These are phyloP conservation scores for Hypsopygia costalis DNA, from an alignment of 2,888 invertebrate genomes.

Conservation along the genomic window DNA sequence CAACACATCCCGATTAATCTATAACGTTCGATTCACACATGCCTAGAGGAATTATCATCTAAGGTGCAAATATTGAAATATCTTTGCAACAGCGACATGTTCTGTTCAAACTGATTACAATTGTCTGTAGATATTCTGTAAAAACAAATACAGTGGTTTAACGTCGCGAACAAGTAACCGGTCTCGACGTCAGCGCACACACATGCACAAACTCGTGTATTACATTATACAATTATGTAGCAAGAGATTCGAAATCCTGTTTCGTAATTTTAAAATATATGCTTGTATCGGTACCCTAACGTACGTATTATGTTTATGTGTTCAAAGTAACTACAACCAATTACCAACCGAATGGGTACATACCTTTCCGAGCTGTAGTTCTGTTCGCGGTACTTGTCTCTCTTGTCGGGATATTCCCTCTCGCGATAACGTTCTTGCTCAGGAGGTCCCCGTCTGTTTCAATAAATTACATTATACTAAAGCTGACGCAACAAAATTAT, in stretches of 20 bases:
- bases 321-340: not conserved
- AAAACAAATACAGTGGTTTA: slow-evolving; percentile 77
- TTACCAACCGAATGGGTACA: slow-evolving; percentile 13
- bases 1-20: slow-evolving; percentile 26
- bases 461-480: no score
- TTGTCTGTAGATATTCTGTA: slow-evolving; percentile 78
- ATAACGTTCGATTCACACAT: slow-evolving; percentile 51
- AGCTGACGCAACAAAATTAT: no score
- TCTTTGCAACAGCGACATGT: slow-evolving; percentile 72
- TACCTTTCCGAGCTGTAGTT: slow-evolving; percentile 55
- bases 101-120: slow-evolving; percentile 66
- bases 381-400: slow-evolving; percentile 60
- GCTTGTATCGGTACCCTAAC: slow-evolving; percentile 1
- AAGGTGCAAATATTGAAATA: slow-evolving; percentile 71
- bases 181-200: slow-evolving; percentile 37
- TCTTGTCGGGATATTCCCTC: slow-evolving; percentile 53
- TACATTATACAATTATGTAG: slow-evolving; percentile 1
- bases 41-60: slow-evolving; percentile 66
- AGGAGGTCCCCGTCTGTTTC: slow-evolving; percentile 46
- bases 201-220: slow-evolving; percentile 11
- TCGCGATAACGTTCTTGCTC: slow-evolving; percentile 56
- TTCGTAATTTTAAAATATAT: not conserved
- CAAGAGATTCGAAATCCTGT: not conserved
- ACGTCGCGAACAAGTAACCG: slow-evolving; percentile 43
- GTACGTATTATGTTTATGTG: not conserved